Evolutionary conservation across 2,888 invertebrate genomes (phyloP), one percentile per base, ranked within the genome.

Genomic region (Saturnia pavonia): DNA sequence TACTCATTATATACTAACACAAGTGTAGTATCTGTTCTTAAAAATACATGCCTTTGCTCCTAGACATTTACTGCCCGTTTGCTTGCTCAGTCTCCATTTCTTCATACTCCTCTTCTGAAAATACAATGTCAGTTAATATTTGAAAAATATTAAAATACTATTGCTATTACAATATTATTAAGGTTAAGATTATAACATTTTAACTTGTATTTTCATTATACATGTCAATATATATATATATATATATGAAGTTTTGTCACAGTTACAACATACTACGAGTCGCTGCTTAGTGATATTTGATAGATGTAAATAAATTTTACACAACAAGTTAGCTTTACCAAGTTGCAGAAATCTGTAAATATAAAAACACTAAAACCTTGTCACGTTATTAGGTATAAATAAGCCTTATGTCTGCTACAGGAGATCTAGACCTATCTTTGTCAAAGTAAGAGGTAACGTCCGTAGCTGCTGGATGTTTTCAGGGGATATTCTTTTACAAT

Each of bases 81-180:
- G 82, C 76, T 78, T 89, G 90, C 72, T 93, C 91, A 1, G 91
- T 90, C 69, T 93, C 94, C 94, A 93, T 94, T 82, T 92, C 94
- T 74, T 93, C 94, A 74, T 90, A 90, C 72, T 91, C 92, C 60
- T 86, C 88, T 87, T 94, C 94, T 94, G 92, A 84, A 93, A 94
- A 79, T 73, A 88, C 76, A 85, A 78, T 75, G 82, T 77, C 66
- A 72, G 68, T 60, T 27, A 54, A 54, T 60, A 8, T 27, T 60
- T 27, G 14, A 16, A 25, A 27, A 3, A 4, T 60, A 27, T 27
- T 60, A 51, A 51, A n/a, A 14, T 45, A 51, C 51, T 51, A 57
- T 51, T 25, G 25, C 25, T 12, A 57, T 25, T 1, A 57, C 25
- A 57, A 25, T 22, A 22, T 12, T 57, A 9, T 25, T 57, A 25